Percentiles rank a stretch among this genome's conserved stretches.
These are phyloP conservation scores for Crocuta crocuta DNA, from an alignment of 2,113 vertebrate species.

Conservation along the genomic window DNA sequence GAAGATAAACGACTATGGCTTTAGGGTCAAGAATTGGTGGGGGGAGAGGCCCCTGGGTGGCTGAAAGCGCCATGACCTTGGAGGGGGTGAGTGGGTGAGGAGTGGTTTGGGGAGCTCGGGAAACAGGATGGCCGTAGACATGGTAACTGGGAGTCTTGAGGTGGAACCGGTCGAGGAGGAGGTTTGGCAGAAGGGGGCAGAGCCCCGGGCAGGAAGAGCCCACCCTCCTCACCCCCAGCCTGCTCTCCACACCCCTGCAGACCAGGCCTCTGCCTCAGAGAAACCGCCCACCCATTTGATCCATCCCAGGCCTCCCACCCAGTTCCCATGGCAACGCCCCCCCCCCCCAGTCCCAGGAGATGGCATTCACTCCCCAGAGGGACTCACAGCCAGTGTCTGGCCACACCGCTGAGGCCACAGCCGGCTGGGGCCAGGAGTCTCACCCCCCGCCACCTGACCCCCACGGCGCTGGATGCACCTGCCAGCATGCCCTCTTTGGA, in stretches of 20 bases:
- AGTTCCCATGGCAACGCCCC: no score
- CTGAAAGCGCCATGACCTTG: neutral
- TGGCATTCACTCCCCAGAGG: neutral
- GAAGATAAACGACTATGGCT: neutral
- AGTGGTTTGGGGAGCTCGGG: neutral
- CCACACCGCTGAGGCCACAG: fast-evolving
- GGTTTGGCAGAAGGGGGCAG: fast-evolving
- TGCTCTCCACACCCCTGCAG: neutral
- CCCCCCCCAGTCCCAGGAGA: neutral
- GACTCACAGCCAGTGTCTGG: neutral
- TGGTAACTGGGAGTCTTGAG: neutral
- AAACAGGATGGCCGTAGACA: no score
- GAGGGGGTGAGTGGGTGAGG: neutral
- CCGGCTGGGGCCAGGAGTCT: neutral
- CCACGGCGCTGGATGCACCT: neutral
- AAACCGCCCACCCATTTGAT: neutral
- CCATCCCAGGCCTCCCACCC: no score
- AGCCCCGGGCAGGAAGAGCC: neutral
- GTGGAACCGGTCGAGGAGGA: neutral
- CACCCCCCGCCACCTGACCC: no score
- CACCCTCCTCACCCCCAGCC: neutral
- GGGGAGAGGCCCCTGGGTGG: neutral
- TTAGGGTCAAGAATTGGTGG: neutral
- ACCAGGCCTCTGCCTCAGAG: neutral
- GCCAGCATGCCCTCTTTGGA: neutral